phyloP scores from a whole-genome alignment of 92 coral and sea anemone species.

The Heliopora coerulea region DNA sequence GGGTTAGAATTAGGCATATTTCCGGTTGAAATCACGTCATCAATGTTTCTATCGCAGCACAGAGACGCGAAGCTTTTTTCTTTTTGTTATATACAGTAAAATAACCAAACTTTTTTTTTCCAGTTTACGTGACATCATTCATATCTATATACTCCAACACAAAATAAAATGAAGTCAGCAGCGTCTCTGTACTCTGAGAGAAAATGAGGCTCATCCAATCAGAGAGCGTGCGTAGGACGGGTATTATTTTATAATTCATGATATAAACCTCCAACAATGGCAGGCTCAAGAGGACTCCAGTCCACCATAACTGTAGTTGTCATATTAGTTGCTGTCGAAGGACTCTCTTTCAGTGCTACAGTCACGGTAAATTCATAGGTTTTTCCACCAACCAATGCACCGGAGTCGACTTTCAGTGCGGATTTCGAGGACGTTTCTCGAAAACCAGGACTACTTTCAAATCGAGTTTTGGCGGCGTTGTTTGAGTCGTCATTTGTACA shows the following conservation, averaged over 20 bases:
- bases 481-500: slow-evolving; percentile 20
- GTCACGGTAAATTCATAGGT: slow-evolving; percentile 49
- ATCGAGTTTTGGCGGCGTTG: slow-evolving; percentile 24
- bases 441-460: slow-evolving; percentile 31
- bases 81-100: no score
- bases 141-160: no score
- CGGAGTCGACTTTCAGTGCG: slow-evolving; percentile 27
- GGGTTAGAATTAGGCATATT: background rate
- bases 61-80: no score
- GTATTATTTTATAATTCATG: no score
- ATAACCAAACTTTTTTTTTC: no score
- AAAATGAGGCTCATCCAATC: no score
- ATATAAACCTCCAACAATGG: slow-evolving; percentile 50
- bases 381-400: slow-evolving; percentile 35
- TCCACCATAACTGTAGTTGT: slow-evolving; percentile 26
- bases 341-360: slow-evolving; percentile 38
- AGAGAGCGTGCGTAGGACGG: no score
- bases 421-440: slow-evolving; percentile 24
- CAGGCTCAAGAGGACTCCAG: slow-evolving; percentile 39
- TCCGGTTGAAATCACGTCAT: no score
- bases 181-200: no score
- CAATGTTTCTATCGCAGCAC: no score
- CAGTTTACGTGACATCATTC: no score
- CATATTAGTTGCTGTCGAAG: slow-evolving; percentile 27
- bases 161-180: no score